Percentiles rank a stretch among this genome's conserved stretches.
phyloP scores from a whole-genome alignment of 2,797 vertebrate genomes.

The Allobates femoralis region DNA sequence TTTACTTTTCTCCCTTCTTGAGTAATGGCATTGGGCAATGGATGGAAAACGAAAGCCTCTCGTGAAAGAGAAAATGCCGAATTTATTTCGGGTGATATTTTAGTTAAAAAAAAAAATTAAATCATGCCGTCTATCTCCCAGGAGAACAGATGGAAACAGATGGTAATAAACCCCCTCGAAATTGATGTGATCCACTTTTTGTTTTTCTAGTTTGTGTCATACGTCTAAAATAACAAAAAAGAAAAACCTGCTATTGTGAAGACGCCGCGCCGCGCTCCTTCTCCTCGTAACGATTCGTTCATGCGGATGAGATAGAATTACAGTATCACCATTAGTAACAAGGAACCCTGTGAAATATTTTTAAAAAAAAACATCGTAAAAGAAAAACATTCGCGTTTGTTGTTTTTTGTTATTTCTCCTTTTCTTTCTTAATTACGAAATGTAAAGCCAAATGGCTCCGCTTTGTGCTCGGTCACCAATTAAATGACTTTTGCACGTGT shows the following conservation, averaged over 20 bases:
- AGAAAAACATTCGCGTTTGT: constrained; percentile 11
- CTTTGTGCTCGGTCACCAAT: constrained; percentile 69
- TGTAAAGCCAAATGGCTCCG: constrained; percentile 48
- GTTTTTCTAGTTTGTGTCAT: background rate
- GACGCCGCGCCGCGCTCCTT: background rate
- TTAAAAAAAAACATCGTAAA: background rate
- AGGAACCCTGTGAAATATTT: background rate
- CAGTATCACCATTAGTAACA: background rate
- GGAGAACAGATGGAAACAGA: constrained; percentile 10
- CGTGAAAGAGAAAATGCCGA: background rate
- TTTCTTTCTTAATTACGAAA: constrained; percentile 53
- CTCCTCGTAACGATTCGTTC: constrained; percentile 7
- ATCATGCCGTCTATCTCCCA: background rate
- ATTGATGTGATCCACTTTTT: background rate
- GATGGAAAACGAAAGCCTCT: background rate
- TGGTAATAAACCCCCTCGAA: background rate
- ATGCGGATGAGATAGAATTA: constrained; percentile 27
- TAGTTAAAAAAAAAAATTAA: background rate
- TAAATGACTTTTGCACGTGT: constrained; percentile 76
- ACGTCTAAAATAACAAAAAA: background rate
- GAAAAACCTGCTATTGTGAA: no score
- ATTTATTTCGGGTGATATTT: background rate
- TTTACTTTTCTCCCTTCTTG: no score
- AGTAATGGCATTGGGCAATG: background rate
- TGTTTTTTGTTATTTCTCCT: constrained; percentile 44